Evolutionary conservation across 2,888 invertebrate species (phyloP).

Genomic region (Sinohyriopsis cumingii): DNA sequence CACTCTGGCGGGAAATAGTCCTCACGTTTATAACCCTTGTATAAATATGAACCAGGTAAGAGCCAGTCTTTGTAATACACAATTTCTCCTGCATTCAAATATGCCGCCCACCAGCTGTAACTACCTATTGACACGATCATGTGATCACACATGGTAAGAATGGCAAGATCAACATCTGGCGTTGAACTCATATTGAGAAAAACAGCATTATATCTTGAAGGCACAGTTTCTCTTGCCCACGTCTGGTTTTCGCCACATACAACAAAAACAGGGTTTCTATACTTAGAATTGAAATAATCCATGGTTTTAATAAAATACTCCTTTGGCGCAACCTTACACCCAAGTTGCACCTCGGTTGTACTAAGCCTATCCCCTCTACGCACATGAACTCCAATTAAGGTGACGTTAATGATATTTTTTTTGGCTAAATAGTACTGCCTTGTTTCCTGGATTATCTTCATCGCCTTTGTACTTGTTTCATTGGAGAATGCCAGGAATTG

Average conservation of each 20-base stretch:
- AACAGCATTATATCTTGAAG: too few species aligned
- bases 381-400: slow-evolving; percentile 14
- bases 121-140: slow-evolving; percentile 68
- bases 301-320: slow-evolving; percentile 12
- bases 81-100: slow-evolving; percentile 42
- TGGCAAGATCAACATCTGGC: slow-evolving; percentile 15
- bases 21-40: slow-evolving; percentile 4
- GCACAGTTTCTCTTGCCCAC: slow-evolving; percentile 1
- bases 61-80: slow-evolving; percentile 11
- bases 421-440: too few species aligned
- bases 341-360: neutral
- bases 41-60: slow-evolving; percentile 7
- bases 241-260: slow-evolving; percentile 11
- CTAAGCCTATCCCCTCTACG: slow-evolving; percentile 15
- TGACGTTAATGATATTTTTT: too few species aligned
- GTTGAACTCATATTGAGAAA: neutral
- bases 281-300: slow-evolving; percentile 7
- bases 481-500: too few species aligned
- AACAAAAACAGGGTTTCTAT: slow-evolving; percentile 10
- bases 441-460: too few species aligned
- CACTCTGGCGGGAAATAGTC: slow-evolving; percentile 13
- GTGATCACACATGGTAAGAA: slow-evolving; percentile 57
- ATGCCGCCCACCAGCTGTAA: slow-evolving; percentile 53
- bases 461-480: too few species aligned
- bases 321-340: slow-evolving; percentile 11